These are phyloP conservation scores for Prostheceraeus crozeri DNA, from an alignment of 2,888 invertebrate species.

Conservation along the genomic window DNA sequence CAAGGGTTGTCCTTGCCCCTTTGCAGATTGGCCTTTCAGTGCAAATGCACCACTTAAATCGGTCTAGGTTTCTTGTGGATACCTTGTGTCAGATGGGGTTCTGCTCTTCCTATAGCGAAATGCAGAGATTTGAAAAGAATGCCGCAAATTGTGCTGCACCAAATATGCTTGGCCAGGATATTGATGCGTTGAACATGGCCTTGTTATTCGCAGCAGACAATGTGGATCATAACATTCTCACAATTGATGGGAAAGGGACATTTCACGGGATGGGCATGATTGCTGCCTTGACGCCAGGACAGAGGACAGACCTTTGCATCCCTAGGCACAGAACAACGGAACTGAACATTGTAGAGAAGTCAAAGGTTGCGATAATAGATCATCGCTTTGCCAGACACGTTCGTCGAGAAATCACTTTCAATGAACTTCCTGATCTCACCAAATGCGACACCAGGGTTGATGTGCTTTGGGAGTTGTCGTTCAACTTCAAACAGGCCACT, in stretches of 20 bases:
- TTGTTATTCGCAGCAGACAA: conserved; percentile 45
- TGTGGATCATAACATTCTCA: conserved; percentile 44
- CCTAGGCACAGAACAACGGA: conserved; percentile 34
- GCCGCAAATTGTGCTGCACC: conserved; percentile 31
- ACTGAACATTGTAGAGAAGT: conserved; percentile 31
- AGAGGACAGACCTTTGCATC: conserved; percentile 32
- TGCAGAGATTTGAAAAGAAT: conserved; percentile 41
- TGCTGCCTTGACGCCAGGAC: conserved; percentile 42
- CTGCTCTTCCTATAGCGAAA: conserved; percentile 41
- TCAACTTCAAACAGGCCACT: background rate
- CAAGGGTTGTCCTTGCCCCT: conserved; percentile 41
- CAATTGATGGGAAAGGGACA: conserved; percentile 43
- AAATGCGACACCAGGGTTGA: background rate
- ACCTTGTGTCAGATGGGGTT: conserved; percentile 42
- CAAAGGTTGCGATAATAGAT: conserved; percentile 10
- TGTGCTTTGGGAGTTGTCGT: conserved; percentile 10
- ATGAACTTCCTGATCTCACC: conserved; percentile 4
- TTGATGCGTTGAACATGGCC: conserved; percentile 31
- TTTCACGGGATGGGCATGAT: conserved; percentile 45
- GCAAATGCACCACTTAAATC: conserved; percentile 43
- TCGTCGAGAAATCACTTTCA: conserved; percentile 13
- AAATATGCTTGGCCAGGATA: conserved; percentile 33
- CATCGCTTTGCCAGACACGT: conserved; percentile 15
- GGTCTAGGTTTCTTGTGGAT: conserved; percentile 43
- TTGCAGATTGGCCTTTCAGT: conserved; percentile 43